phyloP scores from a whole-genome alignment of 2,888 invertebrate genomes.

The Chrysolina haemoptera region DNA sequence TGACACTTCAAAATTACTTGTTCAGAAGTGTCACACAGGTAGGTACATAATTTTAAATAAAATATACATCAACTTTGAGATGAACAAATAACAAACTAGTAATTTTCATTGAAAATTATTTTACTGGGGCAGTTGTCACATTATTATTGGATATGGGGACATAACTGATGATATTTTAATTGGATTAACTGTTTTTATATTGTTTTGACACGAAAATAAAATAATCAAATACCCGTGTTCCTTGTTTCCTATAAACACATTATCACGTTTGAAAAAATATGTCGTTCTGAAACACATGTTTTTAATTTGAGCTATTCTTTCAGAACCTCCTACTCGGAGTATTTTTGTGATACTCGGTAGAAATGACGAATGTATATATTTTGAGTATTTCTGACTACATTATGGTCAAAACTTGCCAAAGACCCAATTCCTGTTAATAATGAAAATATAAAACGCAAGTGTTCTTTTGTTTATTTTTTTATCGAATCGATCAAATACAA shows the following conservation, averaged over 20 bases:
- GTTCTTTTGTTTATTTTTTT: slow-evolving; percentile 1
- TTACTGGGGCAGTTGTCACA: too few relatives aligned
- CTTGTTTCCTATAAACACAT: background rate
- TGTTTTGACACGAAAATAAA: background rate
- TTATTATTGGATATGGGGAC: background rate
- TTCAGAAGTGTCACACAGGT: too few relatives aligned
- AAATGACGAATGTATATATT: slow-evolving; percentile 3
- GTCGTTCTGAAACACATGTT: slow-evolving; percentile 3
- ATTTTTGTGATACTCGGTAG: slow-evolving; percentile 11
- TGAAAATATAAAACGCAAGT: background rate
- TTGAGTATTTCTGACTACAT: background rate
- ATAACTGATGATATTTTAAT: background rate
- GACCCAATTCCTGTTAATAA: background rate
- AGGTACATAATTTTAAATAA: too few relatives aligned
- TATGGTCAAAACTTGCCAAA: background rate
- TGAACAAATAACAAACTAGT: too few relatives aligned
- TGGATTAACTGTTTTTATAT: too few relatives aligned
- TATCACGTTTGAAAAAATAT: background rate
- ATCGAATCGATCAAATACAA: background rate
- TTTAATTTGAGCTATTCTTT: background rate
- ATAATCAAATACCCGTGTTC: background rate
- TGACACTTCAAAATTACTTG: too few relatives aligned
- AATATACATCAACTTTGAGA: too few relatives aligned
- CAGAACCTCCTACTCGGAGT: slow-evolving; percentile 15
- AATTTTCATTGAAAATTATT: too few relatives aligned